Base-by-base conservation (phyloP, 2,797 vertebrate species). In the Eleutherodactylus coqui region DNA sequence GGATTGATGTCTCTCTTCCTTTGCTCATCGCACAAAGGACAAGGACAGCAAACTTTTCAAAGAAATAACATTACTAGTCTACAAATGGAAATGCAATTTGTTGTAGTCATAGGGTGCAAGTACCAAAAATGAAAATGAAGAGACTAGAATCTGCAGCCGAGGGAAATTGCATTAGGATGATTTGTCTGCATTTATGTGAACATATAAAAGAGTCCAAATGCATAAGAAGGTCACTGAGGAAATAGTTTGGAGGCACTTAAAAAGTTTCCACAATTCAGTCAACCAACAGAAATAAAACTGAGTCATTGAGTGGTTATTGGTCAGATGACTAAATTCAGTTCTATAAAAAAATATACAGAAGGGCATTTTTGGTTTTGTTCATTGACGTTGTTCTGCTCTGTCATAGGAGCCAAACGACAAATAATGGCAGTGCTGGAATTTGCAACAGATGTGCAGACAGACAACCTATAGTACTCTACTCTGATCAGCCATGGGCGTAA, bases 21-120 rank as follows among this genome's bases (percentile, higher is more conserved):
- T 38, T 76, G 70, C 70, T 82, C 78, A 75, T 75, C 43, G 64
- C 38, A 79, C 77, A 55, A 34, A 64, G 29, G 83, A 51, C 32
- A 21, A 34, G 62, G 14, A 17, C 32, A 67, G 34, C 32, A 67
- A 67, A 67, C 32, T 5, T 34, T 36, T 36, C 9, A 27, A 69
- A 60, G 34, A 80, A 73, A 73, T 72, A 4, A 62, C 51, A 32
- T 75, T 36, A 24, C 53, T 51, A 53, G 34, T 29, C 21, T 36
- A 24, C 1, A 24, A 73, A 72, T 14, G 1, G 32, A 17, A 72
- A 73, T 32, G n/a, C 16, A 19, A 53, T 82, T 41, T 82, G 79
- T 16, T 45, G 36, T 4, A 81, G 29, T 38, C 49, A 24, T 9
- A 7, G 29, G 62, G 21, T 60, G 8, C 36, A 36, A 38, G 34